phyloP scores from a whole-genome alignment of 2,888 invertebrate genomes.

The Lithophane leautieri region DNA sequence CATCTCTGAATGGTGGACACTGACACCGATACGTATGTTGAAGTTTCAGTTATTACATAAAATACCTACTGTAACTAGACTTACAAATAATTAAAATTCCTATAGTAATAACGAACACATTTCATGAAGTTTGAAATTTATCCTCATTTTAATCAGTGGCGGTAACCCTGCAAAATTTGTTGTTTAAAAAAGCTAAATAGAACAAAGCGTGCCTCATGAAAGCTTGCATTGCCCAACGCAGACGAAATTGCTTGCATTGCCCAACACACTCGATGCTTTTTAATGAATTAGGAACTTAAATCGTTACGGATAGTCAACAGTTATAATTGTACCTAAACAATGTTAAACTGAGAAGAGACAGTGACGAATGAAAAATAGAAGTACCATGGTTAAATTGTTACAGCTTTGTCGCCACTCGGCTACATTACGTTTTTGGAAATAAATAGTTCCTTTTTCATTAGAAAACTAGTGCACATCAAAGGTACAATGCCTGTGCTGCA shows the following conservation, averaged over 20 bases:
- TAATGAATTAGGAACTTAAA: not conserved
- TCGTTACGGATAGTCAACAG: not conserved
- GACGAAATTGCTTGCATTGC: conserved; percentile 16
- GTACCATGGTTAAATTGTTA: not conserved
- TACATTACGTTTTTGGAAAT: not conserved
- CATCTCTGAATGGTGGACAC: not conserved
- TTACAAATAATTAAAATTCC: not conserved
- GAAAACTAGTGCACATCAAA: not conserved
- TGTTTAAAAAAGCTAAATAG: conserved; percentile 19
- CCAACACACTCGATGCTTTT: not conserved
- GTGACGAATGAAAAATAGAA: not conserved
- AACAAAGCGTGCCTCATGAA: not conserved
- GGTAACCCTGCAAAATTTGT: not conserved
- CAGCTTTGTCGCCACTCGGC: no score
- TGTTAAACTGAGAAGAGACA: not conserved
- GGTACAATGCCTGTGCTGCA: not conserved
- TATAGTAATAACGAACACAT: not conserved
- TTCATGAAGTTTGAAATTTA: not conserved
- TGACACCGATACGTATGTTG: not conserved
- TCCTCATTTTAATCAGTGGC: not conserved
- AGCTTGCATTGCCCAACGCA: conserved; percentile 18
- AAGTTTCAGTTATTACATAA: not conserved
- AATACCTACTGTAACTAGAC: not conserved
- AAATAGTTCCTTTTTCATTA: not conserved
- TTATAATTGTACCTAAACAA: not conserved